These are phyloP conservation scores for Aplochiton taeniatus DNA, from an alignment of 2,797 vertebrate species.

Conservation along the genomic window DNA sequence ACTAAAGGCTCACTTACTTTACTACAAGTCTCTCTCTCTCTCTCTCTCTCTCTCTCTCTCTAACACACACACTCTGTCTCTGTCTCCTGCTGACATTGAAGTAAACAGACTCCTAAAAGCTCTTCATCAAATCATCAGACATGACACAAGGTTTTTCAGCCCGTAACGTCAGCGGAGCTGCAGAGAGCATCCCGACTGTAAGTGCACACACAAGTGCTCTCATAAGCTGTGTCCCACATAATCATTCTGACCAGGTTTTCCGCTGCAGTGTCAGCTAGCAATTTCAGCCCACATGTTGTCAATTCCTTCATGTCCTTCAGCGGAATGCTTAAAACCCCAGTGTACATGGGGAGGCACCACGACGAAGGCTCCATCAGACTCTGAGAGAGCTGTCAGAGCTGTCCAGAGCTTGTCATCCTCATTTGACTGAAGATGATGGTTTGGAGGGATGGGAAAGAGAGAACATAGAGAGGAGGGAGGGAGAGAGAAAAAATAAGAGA, in stretches of 20 bases:
- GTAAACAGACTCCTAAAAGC: slow-evolving; percentile 20
- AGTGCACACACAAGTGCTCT: slow-evolving; percentile 12
- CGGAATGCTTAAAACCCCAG: slow-evolving; percentile 18
- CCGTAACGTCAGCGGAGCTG: slow-evolving; percentile 7
- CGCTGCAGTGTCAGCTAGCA: slow-evolving; percentile 9
- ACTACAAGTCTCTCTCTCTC: slow-evolving; percentile 5
- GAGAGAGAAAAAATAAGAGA: too few species aligned
- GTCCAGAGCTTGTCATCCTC: background rate
- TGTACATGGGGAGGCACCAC: slow-evolving; percentile 22
- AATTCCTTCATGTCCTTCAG: slow-evolving; percentile 13
- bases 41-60: slow-evolving; percentile 3
- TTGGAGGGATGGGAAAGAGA: background rate
- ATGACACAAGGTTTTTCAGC: background rate
- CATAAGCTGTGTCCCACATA: background rate
- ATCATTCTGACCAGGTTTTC: slow-evolving; percentile 17
- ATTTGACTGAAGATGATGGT: background rate
- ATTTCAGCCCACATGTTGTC: slow-evolving; percentile 30
- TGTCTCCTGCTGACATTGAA: slow-evolving; percentile 8
- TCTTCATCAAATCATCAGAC: slow-evolving; percentile 17
- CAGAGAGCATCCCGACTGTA: background rate
- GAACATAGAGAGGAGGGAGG: too few species aligned
- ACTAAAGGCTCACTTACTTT: background rate
- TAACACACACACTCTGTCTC: background rate
- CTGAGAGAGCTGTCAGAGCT: background rate
- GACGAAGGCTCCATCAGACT: background rate